These are phyloP conservation scores for Cichlasoma orientale DNA, from an alignment of 2,797 vertebrate genomes.

Conservation along the genomic window DNA sequence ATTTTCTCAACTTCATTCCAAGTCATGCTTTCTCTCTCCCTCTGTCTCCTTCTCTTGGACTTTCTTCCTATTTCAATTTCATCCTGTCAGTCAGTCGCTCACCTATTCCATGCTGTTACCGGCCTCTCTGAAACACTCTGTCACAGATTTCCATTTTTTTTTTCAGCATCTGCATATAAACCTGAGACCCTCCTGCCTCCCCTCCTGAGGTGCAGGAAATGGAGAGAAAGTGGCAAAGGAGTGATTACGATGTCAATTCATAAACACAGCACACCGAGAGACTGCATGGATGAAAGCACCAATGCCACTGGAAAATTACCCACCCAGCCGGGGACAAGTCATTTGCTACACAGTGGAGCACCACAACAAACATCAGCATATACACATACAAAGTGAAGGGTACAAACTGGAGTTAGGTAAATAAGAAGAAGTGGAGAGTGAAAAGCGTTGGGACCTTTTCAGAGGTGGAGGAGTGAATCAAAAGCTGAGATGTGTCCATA, in stretches of 20 bases:
- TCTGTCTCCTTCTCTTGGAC: constrained; percentile 5
- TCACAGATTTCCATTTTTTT: constrained; percentile 51
- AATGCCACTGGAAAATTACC: constrained; percentile 62
- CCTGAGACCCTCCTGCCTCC: neutral
- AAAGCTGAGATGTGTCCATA: neutral
- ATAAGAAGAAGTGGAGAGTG: constrained; percentile 24
- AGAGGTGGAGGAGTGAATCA: constrained; percentile 8
- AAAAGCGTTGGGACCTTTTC: constrained; percentile 7
- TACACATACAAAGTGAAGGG: constrained; percentile 5
- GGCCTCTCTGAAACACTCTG: constrained; percentile 28
- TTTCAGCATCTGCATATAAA: constrained; percentile 56
- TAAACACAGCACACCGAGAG: constrained; percentile 54
- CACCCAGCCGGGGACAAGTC: constrained; percentile 50
- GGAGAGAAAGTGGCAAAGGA: constrained; percentile 48
- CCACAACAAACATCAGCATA: constrained; percentile 39
- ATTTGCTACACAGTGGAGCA: constrained; percentile 45
- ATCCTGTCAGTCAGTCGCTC: constrained; percentile 56
- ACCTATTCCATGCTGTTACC: constrained; percentile 32
- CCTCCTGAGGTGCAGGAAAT: constrained; percentile 46
- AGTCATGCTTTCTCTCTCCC: neutral
- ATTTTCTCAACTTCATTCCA: constrained; percentile 25
- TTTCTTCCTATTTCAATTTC: constrained; percentile 61
- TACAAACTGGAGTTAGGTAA: constrained; percentile 19
- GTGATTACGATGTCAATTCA: constrained; percentile 71
- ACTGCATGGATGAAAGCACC: constrained; percentile 63